Evolutionary conservation across 2,888 invertebrate genomes (phyloP).

Genomic region (Sipha maydis): DNA sequence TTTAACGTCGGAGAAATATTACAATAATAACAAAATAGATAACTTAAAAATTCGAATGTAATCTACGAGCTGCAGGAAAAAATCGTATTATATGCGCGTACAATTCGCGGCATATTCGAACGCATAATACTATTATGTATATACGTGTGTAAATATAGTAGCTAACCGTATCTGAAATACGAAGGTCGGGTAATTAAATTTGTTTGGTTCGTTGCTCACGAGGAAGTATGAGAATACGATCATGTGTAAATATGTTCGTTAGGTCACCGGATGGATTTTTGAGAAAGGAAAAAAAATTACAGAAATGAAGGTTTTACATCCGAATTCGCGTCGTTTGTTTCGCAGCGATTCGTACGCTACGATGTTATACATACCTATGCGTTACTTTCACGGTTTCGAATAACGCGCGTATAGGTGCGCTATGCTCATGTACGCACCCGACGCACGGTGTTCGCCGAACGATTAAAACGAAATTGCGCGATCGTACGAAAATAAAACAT

Average conservation of each 20-base stretch:
- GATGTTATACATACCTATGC: background rate
- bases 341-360: too few species aligned
- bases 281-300: conserved; percentile 22
- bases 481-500: too few species aligned
- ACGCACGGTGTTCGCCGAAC: too few species aligned
- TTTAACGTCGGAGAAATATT: too few species aligned
- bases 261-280: conserved; percentile 34
- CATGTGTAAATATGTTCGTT: conserved; percentile 31
- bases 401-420: too few species aligned
- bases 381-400: background rate
- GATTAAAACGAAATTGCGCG: too few species aligned
- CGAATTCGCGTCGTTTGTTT: background rate
- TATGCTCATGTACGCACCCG: too few species aligned
- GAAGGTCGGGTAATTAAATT: conserved; percentile 60
- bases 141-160: background rate
- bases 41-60: background rate
- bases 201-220: conserved; percentile 51
- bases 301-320: conserved; percentile 24
- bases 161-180: background rate
- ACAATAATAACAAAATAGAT: too few species aligned
- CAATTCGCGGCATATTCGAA: background rate
- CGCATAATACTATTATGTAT: background rate
- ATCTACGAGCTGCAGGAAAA: background rate
- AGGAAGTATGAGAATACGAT: conserved; percentile 43
- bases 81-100: background rate